A percentile compares a stretch with the other conserved stretches of the same genome.
Conservation (phyloP, 2,113 vertebrate species). For the Garra rufa region DNA sequence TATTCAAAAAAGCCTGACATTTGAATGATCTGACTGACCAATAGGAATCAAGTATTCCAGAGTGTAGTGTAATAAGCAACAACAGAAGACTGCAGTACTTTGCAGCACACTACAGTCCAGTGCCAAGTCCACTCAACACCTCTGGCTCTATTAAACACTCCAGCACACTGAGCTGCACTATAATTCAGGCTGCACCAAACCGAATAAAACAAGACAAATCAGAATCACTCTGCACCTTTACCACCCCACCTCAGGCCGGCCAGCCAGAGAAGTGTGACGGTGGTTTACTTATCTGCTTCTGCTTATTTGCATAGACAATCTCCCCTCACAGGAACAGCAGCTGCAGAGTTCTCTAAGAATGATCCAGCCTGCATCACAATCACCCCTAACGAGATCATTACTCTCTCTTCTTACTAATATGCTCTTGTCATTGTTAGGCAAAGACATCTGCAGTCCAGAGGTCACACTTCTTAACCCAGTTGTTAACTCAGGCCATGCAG, state of each 20-base stretch:
- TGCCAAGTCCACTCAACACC: slow-evolving; percentile 22
- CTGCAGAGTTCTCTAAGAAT: slow-evolving; percentile 33
- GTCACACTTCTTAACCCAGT: slow-evolving; percentile 32
- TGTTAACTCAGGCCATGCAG: slow-evolving; percentile 34
- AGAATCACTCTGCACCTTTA: slow-evolving; percentile 23
- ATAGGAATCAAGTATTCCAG: not conserved
- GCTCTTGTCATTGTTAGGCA: slow-evolving; percentile 52
- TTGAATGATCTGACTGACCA: not conserved
- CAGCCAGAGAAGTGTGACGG: not conserved
- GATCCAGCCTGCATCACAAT: slow-evolving; percentile 51
- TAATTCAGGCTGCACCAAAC: slow-evolving; percentile 8
- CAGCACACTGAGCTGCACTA: not conserved
- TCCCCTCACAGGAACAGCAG: slow-evolving; percentile 55
- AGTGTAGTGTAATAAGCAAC: not conserved
- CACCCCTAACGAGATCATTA: slow-evolving; percentile 69
- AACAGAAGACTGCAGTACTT: slow-evolving; percentile 25
- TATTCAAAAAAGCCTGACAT: not conserved
- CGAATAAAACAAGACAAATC: slow-evolving; percentile 4
- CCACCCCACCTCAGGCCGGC: not conserved
- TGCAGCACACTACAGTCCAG: not conserved
- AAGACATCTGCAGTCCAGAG: slow-evolving; percentile 37
- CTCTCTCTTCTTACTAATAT: slow-evolving; percentile 54
- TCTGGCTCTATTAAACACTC: slow-evolving; percentile 23
- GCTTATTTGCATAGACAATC: slow-evolving; percentile 58
- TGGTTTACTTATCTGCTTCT: slow-evolving; percentile 42